A percentile compares a stretch with the other conserved stretches of the same genome.
Conservation (phyloP, 2,797 vertebrate genomes). For the Scleropages formosus region DNA sequence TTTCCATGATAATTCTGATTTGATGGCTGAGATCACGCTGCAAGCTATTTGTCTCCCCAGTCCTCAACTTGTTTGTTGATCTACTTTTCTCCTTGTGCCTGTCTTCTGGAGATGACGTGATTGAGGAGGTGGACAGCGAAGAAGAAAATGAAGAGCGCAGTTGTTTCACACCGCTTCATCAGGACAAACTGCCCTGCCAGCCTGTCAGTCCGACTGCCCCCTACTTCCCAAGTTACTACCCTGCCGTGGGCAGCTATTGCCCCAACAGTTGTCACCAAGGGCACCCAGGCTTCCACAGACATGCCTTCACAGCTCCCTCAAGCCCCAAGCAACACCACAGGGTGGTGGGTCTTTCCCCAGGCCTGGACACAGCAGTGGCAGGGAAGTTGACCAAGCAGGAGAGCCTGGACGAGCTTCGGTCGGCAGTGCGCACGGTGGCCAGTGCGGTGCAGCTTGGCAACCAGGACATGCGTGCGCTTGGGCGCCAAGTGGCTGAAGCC, state of each 20-base stretch:
- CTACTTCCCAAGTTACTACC: slow-evolving; percentile 35
- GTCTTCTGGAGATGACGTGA: slow-evolving; percentile 48
- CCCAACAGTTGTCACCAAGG: slow-evolving; percentile 13
- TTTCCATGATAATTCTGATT: too few species aligned
- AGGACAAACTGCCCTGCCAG: neutral
- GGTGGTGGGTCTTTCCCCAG: slow-evolving; percentile 11
- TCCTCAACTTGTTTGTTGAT: neutral
- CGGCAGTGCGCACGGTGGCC: slow-evolving; percentile 54
- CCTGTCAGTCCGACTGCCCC: slow-evolving; percentile 42
- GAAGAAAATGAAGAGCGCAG: slow-evolving; percentile 29
- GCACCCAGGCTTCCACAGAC: slow-evolving; percentile 30
- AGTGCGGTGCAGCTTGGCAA: slow-evolving; percentile 62
- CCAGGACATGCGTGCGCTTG: slow-evolving; percentile 57
- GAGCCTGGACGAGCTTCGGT: slow-evolving; percentile 60
- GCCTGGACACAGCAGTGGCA: slow-evolving; percentile 3
- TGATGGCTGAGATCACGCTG: too few species aligned
- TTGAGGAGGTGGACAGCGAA: slow-evolving; percentile 41
- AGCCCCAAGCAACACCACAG: slow-evolving; percentile 52
- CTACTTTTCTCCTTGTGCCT: slow-evolving; percentile 13
- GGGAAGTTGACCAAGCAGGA: slow-evolving; percentile 55
- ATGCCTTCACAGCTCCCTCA: slow-evolving; percentile 53
- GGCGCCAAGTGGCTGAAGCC: slow-evolving; percentile 57
- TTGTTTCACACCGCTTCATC: neutral
- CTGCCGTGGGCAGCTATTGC: slow-evolving; percentile 30
- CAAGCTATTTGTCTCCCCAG: too few species aligned